Conservation (phyloP, 37 sponge, comb jelly and placozoan genomes). For the Agelas oroides region DNA sequence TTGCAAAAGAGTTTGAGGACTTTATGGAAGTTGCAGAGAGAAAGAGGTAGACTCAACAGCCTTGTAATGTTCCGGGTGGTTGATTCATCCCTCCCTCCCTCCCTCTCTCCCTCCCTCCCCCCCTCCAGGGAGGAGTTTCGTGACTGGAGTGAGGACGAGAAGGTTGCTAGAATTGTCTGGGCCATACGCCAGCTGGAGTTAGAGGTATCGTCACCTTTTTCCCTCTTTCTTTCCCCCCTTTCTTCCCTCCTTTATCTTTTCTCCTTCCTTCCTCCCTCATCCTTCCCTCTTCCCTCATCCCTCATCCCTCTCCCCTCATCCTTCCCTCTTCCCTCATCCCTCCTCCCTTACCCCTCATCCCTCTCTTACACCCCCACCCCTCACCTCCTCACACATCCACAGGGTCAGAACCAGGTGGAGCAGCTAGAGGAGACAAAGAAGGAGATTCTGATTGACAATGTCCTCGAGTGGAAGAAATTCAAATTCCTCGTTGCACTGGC, state of each 20-base stretch:
- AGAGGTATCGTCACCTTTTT: constrained; percentile 43
- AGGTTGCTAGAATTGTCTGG: constrained; percentile 28
- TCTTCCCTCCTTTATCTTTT: too few relatives aligned
- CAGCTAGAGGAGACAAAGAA: constrained; percentile 39
- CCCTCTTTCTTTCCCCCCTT: too few relatives aligned
- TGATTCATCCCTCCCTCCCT: neutral
- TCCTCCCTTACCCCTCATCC: too few relatives aligned
- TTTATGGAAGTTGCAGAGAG: constrained; percentile 30
- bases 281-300: neutral
- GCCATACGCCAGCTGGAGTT: constrained; percentile 20
- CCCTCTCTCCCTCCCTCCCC: neutral
- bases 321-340: too few relatives aligned
- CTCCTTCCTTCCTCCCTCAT: too few relatives aligned
- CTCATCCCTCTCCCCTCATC: too few relatives aligned
- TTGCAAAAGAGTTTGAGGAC: constrained; percentile 54
- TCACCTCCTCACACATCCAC: neutral
- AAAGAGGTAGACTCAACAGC: constrained; percentile 30
- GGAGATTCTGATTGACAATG: constrained; percentile 58
- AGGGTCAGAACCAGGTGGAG: constrained; percentile 38
- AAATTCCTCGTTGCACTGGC: constrained; percentile 26
- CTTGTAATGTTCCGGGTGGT: neutral
- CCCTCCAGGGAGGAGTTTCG: constrained; percentile 43
- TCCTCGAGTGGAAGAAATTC: constrained; percentile 68
- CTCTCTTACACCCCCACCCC: too few relatives aligned
- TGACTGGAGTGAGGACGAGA: constrained; percentile 43